Conservation (phyloP, 2,888 invertebrate genomes). For the Stegophylla sp. region DNA sequence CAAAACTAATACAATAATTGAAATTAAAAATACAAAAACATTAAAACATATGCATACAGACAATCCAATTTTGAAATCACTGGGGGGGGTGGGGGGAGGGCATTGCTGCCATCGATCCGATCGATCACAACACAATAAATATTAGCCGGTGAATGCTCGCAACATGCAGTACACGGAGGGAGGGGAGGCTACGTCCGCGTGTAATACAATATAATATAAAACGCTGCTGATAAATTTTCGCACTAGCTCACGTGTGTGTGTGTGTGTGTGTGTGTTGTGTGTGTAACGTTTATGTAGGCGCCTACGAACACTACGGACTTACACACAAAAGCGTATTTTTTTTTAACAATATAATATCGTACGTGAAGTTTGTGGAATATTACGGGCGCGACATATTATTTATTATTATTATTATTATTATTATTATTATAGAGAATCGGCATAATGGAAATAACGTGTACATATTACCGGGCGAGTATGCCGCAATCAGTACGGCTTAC, state of each 20-base stretch:
- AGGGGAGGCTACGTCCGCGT: not conserved
- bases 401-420: too few species aligned
- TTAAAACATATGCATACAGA: not conserved
- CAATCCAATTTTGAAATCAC: slow-evolving; percentile 23
- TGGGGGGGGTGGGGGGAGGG: not conserved
- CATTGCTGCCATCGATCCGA: not conserved
- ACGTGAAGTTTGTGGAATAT: not conserved
- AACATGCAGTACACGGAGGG: not conserved
- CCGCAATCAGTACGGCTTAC: too few species aligned
- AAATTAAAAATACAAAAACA: not conserved
- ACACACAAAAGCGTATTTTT: not conserved
- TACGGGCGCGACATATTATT: too few species aligned
- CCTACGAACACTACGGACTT: not conserved
- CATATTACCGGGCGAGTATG: too few species aligned
- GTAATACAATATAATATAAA: slow-evolving; percentile 17
- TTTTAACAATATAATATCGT: not conserved
- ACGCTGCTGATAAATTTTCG: slow-evolving; percentile 39
- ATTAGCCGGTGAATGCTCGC: slow-evolving; percentile 24
- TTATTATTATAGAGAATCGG: slow-evolving; percentile 12
- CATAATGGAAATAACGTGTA: slow-evolving; percentile 56
- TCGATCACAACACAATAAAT: slow-evolving; percentile 30
- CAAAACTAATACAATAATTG: too few species aligned
- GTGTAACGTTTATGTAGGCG: not conserved
- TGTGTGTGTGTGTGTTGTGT: too few species aligned
- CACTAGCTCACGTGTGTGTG: too few species aligned